phyloP scores from a whole-genome alignment of 2,888 invertebrate species.

The Erpobdella octoculata region DNA sequence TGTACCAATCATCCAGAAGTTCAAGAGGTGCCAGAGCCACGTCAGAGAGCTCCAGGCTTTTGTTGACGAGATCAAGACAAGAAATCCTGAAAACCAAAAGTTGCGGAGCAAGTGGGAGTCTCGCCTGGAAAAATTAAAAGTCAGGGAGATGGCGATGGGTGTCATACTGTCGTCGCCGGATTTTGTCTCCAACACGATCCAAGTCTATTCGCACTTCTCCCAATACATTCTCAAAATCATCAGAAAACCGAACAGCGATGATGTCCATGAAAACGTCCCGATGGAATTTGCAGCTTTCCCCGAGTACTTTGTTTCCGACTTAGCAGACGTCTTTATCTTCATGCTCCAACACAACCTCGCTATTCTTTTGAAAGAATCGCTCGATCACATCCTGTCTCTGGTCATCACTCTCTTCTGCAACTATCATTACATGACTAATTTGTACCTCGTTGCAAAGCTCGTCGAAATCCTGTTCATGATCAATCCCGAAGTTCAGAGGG shows the following conservation, averaged over 20 bases:
- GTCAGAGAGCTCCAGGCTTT: constrained; percentile 69
- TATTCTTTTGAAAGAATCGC: constrained; percentile 42
- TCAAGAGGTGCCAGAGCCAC: constrained; percentile 66
- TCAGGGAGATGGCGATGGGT: not conserved
- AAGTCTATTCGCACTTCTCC: not conserved
- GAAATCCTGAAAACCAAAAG: constrained; percentile 68
- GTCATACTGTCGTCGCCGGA: not conserved
- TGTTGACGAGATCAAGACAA: constrained; percentile 51
- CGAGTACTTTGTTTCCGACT: constrained; percentile 92
- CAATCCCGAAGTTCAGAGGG: constrained; percentile 56
- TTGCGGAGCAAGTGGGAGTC: constrained; percentile 77
- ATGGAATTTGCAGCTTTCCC: constrained; percentile 58
- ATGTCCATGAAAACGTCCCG: not conserved
- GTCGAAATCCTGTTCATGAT: constrained; percentile 68
- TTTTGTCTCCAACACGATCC: not conserved
- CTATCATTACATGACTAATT: constrained; percentile 83
- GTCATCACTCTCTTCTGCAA: constrained; percentile 80
- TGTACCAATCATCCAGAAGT: constrained; percentile 77
- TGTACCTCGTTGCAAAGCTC: constrained; percentile 90
- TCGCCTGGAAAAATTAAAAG: constrained; percentile 55
- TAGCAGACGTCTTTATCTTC: constrained; percentile 88
- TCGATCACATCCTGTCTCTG: constrained; percentile 68
- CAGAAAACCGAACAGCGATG: constrained; percentile 7
- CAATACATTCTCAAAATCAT: constrained; percentile 10
- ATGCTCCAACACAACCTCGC: constrained; percentile 65